phyloP scores from a whole-genome alignment of 2,797 vertebrate species.

The Rhinichthys osculus region DNA sequence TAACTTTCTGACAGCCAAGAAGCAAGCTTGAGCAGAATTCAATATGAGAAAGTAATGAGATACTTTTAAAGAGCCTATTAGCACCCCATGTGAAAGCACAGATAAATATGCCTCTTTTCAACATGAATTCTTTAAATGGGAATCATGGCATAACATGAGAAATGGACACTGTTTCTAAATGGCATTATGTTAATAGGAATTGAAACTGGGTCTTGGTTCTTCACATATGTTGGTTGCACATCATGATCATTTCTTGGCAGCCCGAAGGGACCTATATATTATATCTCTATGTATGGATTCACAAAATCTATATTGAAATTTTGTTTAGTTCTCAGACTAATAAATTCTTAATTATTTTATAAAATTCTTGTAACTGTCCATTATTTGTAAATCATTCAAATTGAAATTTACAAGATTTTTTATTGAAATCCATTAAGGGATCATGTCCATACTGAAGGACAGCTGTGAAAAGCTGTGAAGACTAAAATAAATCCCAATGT shows the following conservation, averaged over 20 bases:
- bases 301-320: background rate
- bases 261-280: too few species aligned
- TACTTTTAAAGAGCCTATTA: constrained; percentile 45
- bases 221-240: background rate
- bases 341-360: background rate
- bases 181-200: constrained; percentile 21
- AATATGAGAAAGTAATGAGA: constrained; percentile 47
- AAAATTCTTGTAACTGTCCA: background rate
- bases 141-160: constrained; percentile 10
- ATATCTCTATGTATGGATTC: background rate
- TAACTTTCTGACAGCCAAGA: constrained; percentile 53
- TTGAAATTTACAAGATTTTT: background rate
- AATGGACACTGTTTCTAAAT: constrained; percentile 11
- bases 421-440: background rate
- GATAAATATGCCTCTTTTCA: constrained; percentile 45
- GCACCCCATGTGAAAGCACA: constrained; percentile 42
- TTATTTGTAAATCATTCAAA: background rate
- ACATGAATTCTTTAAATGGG: constrained; percentile 15
- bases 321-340: background rate
- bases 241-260: background rate
- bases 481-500: background rate
- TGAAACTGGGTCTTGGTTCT: background rate
- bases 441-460: background rate
- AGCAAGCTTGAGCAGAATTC: constrained; percentile 30
- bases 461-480: background rate